These are phyloP conservation scores for Jacana jacana DNA, from an alignment of 2,113 vertebrate genomes.

Conservation along the genomic window DNA sequence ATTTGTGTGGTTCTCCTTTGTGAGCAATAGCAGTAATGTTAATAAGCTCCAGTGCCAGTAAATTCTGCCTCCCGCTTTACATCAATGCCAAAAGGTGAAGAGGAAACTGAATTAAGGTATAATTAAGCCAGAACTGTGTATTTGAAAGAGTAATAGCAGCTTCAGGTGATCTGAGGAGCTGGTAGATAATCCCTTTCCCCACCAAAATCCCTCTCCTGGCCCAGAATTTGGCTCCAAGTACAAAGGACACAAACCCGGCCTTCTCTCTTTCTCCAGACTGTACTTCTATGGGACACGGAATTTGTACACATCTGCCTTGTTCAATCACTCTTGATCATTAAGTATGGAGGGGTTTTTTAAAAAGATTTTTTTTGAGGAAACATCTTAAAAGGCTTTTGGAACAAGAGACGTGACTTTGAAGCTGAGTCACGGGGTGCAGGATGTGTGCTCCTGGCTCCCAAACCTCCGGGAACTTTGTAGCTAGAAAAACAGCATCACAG, in stretches of 20 bases:
- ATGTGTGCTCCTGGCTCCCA: not conserved
- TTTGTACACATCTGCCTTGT: not conserved
- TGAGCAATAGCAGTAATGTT: not conserved
- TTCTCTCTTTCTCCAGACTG: not conserved
- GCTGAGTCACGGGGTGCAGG: not conserved
- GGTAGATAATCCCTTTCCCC: not conserved
- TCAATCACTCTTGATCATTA: not conserved
- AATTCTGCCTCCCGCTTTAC: conserved; percentile 17
- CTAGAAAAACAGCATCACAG: not conserved
- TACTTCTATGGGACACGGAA: not conserved
- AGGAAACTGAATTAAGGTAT: not conserved
- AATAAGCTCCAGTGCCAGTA: not conserved
- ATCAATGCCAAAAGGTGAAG: not conserved
- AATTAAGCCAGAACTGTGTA: not conserved
- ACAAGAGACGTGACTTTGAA: conserved; percentile 23
- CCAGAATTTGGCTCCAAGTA: not conserved
- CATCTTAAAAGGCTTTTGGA: conserved; percentile 27
- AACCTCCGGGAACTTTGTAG: not conserved
- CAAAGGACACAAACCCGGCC: not conserved
- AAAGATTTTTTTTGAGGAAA: not conserved
- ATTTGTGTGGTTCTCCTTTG: not conserved
- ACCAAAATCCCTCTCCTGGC: not conserved
- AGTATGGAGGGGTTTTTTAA: not conserved
- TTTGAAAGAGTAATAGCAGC: not conserved
- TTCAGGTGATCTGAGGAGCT: not conserved